Base-by-base conservation (phyloP, 2,888 invertebrate genomes). In the Limenitis arthemis region DNA sequence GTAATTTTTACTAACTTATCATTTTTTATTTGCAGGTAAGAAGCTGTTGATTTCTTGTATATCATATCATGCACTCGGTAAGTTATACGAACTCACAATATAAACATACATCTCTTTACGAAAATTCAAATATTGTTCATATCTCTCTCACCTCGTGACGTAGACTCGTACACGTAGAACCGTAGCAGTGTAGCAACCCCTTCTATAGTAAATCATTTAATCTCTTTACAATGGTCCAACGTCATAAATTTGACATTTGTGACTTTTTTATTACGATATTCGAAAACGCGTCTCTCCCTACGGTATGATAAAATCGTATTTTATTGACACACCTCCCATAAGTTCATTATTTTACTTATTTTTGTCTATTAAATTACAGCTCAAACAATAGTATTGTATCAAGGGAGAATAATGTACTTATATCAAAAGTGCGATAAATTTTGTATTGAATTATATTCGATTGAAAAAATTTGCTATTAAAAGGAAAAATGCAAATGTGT, bases 161-260 rank as follows among this genome's bases (percentile, higher is more conserved):
- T 51, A 29, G 30, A 49, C 11, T 9, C 60, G 61, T 52, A 49
- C 49, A 50, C 37, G 52, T 53, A 40, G 46, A 47, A 37, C 36
- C 55, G 72, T 73, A 61, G 60, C 60, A 52, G 47, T 62, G 72
- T 72, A 69, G 64, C 65, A 61, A 68, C 64, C 71, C 69, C 69
- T 66, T 69, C 70, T 74, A 73, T 77, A 77, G 73, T 85, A 84
- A 85, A 86, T 83, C 82, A 81, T 84, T 84, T 84, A 86, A 86
- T 86, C 84, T 82, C 80, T 84, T 81, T 82, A 79, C 84, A 84
- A 82, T 83, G 82, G 82, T 78, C 78, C 79, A 64, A 74, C 72
- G 77, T 82, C 82, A 85, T 86, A 86, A 86, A 86, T 86, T 83
- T 82, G 82, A 84, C 85, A 85, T 84, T 81, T 84, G 84, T 79